A percentile compares a stretch with the other conserved stretches of the same genome.
phyloP scores from a whole-genome alignment of 2,888 invertebrate genomes.

The Caenorhabditis imperialis region DNA sequence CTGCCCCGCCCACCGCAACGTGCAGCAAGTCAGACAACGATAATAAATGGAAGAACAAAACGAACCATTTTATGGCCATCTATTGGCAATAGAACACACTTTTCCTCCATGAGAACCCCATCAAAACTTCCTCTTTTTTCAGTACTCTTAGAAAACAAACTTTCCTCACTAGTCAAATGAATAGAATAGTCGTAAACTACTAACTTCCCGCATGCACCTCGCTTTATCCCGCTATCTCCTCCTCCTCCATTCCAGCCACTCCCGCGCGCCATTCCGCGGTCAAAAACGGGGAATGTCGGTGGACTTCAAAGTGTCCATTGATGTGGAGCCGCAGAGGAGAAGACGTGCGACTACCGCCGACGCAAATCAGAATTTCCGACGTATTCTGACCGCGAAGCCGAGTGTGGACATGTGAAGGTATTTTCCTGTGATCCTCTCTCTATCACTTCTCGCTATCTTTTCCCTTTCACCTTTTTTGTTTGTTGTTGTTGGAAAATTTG shows the following conservation, averaged over 20 bases:
- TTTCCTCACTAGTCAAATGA: no score
- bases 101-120: no score
- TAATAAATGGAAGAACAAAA: no score
- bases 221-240: not conserved
- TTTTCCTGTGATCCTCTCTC: not conserved
- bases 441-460: not conserved
- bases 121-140: no score
- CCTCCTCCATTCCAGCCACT: constrained; percentile 37
- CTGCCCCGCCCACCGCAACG: no score
- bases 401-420: not conserved
- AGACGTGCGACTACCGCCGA: constrained; percentile 44
- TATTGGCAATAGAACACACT: no score
- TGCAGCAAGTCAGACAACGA: no score
- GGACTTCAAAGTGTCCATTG: constrained; percentile 32
- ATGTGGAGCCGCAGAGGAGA: constrained; percentile 24
- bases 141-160: no score
- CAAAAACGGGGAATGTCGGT: constrained; percentile 51
- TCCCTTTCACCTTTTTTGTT: not conserved
- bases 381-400: constrained; percentile 3
- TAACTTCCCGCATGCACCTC: not conserved
- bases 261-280: no score
- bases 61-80: no score
- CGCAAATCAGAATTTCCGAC: constrained; percentile 24
- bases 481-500: not conserved
- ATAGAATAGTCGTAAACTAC: no score